Evolutionary conservation across 2,797 vertebrate species (phyloP).

Genomic region (Labroides dimidiatus): DNA sequence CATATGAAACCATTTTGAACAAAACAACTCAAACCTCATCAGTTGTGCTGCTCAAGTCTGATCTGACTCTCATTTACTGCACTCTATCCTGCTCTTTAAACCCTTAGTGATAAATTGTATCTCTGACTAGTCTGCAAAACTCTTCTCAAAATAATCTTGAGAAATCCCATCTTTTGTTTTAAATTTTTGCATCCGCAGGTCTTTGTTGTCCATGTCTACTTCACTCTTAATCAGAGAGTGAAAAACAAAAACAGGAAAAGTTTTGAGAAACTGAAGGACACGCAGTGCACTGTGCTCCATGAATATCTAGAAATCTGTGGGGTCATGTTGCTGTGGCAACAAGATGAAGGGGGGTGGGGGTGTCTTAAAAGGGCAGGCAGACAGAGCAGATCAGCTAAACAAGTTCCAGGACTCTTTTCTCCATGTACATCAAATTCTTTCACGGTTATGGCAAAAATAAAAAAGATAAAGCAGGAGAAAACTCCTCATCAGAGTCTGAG

Average conservation of each 20-base stretch:
- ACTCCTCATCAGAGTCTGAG: conserved; percentile 35
- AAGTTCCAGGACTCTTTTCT: conserved; percentile 18
- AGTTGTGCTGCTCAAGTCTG: too few species aligned
- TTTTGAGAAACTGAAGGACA: conserved; percentile 52
- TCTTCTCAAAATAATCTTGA: conserved; percentile 25
- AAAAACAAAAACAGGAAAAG: conserved; percentile 15
- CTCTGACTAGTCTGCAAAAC: too few species aligned
- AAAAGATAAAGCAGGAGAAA: conserved; percentile 46
- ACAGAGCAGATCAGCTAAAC: conserved; percentile 29
- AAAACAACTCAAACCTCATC: too few species aligned
- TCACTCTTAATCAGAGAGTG: conserved; percentile 4
- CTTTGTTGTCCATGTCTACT: background rate
- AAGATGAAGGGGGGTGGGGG: conserved; percentile 1
- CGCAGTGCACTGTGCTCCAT: conserved; percentile 40
- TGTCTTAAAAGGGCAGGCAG: conserved; percentile 28
- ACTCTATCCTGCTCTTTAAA: conserved; percentile 4
- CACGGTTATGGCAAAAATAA: conserved; percentile 54
- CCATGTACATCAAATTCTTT: conserved; percentile 82
- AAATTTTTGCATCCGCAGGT: background rate
- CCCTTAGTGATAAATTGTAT: background rate
- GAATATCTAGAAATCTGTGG: conserved; percentile 47
- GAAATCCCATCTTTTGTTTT: conserved; percentile 49
- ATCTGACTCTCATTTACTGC: background rate
- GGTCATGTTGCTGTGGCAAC: conserved; percentile 50
- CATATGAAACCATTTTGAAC: too few species aligned